Evolutionary conservation across 2,888 invertebrate species (phyloP), one percentile per base, ranked within the genome.

Genomic region (Troglohyphantes excavatus): DNA sequence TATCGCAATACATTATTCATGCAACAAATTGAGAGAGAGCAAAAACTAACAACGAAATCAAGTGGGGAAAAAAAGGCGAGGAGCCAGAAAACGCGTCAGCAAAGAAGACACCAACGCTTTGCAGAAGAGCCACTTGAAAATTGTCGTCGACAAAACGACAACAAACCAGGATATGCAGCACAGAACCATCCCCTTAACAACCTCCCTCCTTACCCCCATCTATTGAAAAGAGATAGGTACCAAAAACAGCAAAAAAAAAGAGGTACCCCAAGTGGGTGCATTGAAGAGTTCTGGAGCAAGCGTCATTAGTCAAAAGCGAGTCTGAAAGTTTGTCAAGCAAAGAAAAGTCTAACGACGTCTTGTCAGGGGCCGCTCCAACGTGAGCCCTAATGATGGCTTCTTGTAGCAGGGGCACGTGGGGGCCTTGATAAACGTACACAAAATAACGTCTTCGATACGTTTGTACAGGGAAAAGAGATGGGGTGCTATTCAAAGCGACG

Each of bases 301-400:
- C 76, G 70, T 86, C 85, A 86, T 86, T 86, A 86, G 85, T 86
- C 78, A 76, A 70, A 68, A 78, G 85, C 76, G 23, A 19, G 83
- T 53, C 85, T 65, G 46, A 73, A 82, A 86, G 85, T 86, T 86
- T 86, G 85, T 86, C 85, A 59, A 78, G 85, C 78, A 78, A 86
- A 86, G 85, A 86, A 86, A 86, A 59, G 70, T 70, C 85, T 86
- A 86, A 86, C 78, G 78, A 86, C 33, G 85, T 78, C 84, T 84
- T 84, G 75, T 67, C 75, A n/a, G 72, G 7, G 33, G 33, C 26
- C 21, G 23, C 27, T 75, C 61, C 84, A 75, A 84, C 84, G 84
- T 84, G 84, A 67, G 59, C 78, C 68, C 43, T 86, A 86, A 86
- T 86, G 85, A 86, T 61, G 76, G 43, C 73, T 29, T 46, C 72